phyloP scores from a whole-genome alignment of 2,797 vertebrate species.

The Crenuchus spilurus region DNA sequence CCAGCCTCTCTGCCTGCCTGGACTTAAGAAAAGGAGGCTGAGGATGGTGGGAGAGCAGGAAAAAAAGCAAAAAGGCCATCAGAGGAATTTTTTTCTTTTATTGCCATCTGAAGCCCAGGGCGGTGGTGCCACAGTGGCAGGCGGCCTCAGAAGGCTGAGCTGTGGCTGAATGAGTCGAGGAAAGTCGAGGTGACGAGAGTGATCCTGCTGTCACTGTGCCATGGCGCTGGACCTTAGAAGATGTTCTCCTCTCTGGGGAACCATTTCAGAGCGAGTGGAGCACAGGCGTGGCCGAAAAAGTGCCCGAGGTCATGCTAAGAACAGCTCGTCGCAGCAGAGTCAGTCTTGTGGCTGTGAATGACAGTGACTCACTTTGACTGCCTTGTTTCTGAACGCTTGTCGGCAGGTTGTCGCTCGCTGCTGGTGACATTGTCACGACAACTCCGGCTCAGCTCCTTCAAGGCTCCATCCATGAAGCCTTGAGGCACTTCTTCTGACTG shows the following conservation, averaged over 20 bases:
- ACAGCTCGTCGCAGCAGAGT: constrained; percentile 1
- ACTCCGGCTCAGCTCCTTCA: not conserved
- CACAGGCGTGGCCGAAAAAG: constrained; percentile 4
- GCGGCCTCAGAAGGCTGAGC: constrained; percentile 3
- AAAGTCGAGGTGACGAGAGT: not conserved
- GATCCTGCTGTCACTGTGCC: not conserved
- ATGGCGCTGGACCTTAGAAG: not conserved
- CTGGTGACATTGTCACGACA: constrained; percentile 10
- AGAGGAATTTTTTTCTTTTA: constrained; percentile 20
- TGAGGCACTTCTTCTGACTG: not conserved
- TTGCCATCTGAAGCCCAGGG: not conserved
- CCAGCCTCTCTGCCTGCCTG: constrained; percentile 28
- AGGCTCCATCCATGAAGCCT: not conserved
- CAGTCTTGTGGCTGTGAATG: constrained; percentile 8
- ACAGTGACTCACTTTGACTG: not conserved
- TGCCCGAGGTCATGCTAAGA: not conserved
- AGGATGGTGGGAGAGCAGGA: not conserved
- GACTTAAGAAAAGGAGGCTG: constrained; percentile 6
- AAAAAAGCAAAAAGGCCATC: constrained; percentile 36
- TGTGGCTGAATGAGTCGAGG: constrained; percentile 4
- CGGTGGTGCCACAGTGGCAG: not conserved
- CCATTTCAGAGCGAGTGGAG: constrained; percentile 13
- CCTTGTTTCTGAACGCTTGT: not conserved
- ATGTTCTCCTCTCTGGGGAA: not conserved
- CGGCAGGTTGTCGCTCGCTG: no score